phyloP scores from a whole-genome alignment of 2,888 invertebrate genomes.

The Ennomos quercinarius region DNA sequence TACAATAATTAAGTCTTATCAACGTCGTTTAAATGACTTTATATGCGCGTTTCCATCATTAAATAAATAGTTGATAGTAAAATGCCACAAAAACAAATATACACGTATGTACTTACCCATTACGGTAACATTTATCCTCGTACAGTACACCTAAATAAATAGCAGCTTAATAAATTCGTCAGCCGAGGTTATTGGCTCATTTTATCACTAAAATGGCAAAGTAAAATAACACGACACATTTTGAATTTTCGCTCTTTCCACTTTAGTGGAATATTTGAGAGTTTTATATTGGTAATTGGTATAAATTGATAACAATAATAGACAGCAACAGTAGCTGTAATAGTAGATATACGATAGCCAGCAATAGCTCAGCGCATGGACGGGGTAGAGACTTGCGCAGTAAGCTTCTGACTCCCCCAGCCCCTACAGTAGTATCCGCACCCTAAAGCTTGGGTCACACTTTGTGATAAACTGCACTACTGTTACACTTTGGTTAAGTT shows the following conservation, averaged over 20 bases:
- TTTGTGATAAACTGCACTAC: neutral
- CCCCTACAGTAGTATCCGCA: slow-evolving; percentile 1
- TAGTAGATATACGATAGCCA: no score
- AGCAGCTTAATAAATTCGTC: neutral
- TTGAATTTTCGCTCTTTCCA: slow-evolving; percentile 6
- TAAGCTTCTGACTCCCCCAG: slow-evolving; percentile 6
- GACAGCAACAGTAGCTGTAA: slow-evolving; percentile 13
- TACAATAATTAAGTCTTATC: no score
- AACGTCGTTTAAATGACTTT: no score
- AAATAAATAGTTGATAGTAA: no score
- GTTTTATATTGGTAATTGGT: slow-evolving; percentile 11
- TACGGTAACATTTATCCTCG: slow-evolving; percentile 1
- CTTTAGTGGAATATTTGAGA: neutral
- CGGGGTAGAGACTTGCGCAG: slow-evolving; percentile 35
- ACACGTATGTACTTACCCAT: slow-evolving; percentile 5
- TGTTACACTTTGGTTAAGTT: no score
- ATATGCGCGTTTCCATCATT: no score
- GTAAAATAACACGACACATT: neutral
- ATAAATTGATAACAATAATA: slow-evolving; percentile 40
- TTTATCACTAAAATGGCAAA: slow-evolving; percentile 15
- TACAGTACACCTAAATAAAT: slow-evolving; percentile 4
- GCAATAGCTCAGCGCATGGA: slow-evolving; percentile 32
- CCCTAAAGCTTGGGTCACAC: slow-evolving; percentile 2
- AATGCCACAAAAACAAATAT: neutral
- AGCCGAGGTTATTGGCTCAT: slow-evolving; percentile 19